Conservation (phyloP, 2,888 invertebrate genomes). For the Lissocephala sabroskyi region DNA sequence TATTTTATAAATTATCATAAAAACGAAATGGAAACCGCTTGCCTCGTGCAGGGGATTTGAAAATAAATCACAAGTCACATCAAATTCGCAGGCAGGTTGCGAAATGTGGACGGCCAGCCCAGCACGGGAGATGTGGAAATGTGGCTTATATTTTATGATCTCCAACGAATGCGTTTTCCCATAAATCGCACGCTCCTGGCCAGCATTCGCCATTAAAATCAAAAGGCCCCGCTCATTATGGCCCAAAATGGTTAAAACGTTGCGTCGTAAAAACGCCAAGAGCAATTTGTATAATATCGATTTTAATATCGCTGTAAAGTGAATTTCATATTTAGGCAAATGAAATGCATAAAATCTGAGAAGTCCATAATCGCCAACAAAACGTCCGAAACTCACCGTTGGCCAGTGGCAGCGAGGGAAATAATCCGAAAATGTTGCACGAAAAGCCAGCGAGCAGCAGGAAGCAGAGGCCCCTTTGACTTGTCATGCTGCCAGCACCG, state of each 20-base stretch:
- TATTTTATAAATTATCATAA: constrained; percentile 56
- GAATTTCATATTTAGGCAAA: constrained; percentile 9
- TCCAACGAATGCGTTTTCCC: no score
- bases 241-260: constrained; percentile 31
- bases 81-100: constrained; percentile 22
- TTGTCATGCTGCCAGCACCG: constrained; percentile 31
- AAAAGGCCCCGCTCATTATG: constrained; percentile 58
- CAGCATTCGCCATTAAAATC: constrained; percentile 55
- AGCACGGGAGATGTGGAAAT: neutral
- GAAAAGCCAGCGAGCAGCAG: constrained; percentile 37
- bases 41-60: neutral
- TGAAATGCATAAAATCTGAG: constrained; percentile 3
- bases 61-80: constrained; percentile 43
- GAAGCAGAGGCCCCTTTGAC: constrained; percentile 42
- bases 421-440: constrained; percentile 51
- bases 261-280: constrained; percentile 18
- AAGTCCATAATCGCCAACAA: neutral
- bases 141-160: constrained; percentile 32
- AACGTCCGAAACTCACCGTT: constrained; percentile 48
- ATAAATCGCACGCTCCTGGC: constrained; percentile 18
- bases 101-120: no score
- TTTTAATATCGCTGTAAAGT: constrained; percentile 26
- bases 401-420: constrained; percentile 21
- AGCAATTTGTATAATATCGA: constrained; percentile 37
- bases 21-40: constrained; percentile 29